These are phyloP conservation scores for Danionella dracula DNA, from an alignment of 2,797 vertebrate species.

Conservation along the genomic window DNA sequence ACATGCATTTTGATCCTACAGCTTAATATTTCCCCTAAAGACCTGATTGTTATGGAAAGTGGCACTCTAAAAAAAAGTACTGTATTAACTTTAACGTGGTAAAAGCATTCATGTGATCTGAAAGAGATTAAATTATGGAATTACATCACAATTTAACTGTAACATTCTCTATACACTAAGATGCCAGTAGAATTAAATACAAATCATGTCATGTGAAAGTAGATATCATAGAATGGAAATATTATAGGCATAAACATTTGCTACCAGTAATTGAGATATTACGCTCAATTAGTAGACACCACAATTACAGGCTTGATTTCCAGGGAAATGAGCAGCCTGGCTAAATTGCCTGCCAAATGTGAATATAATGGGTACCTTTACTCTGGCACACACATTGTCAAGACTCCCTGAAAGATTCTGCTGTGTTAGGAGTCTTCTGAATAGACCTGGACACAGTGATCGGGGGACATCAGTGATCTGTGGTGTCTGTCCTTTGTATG, in stretches of 20 bases:
- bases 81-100: no score
- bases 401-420: neutral
- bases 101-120: no score
- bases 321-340: neutral
- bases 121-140: no score
- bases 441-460: no score
- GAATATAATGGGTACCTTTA: slow-evolving; percentile 2
- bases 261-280: neutral
- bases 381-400: neutral
- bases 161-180: neutral
- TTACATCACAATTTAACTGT: no score
- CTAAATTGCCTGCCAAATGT: neutral
- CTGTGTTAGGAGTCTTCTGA: neutral
- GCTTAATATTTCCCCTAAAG: no score
- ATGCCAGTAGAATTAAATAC: neutral
- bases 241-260: neutral
- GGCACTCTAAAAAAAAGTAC: no score
- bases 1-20: no score
- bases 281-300: neutral
- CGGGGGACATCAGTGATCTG: no score
- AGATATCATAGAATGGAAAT: neutral
- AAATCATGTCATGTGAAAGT: neutral
- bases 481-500: no score
- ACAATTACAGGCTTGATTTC: neutral
- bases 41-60: no score